A percentile compares a stretch with the other conserved stretches of the same genome.
Conservation (phyloP, 1,140 invertebrate species). For the Sarcophaga bullata region DNA sequence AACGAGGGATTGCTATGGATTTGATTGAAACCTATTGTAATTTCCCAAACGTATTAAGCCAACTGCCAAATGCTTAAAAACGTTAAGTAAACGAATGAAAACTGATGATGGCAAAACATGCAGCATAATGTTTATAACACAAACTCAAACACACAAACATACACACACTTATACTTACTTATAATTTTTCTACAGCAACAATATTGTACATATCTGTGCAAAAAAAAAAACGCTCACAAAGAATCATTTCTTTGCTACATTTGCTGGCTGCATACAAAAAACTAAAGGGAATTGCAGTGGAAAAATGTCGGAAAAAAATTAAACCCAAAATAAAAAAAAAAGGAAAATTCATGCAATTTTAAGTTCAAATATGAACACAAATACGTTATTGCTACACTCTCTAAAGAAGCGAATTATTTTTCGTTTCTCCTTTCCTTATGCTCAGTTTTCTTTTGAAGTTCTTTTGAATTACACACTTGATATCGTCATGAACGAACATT, state of each 20-base stretch:
- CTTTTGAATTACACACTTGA: neutral
- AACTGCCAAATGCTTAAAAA: slow-evolving; percentile 40
- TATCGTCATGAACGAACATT: slow-evolving; percentile 10
- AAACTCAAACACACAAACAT: neutral
- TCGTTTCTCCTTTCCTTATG: too few relatives aligned
- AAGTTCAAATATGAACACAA: neutral
- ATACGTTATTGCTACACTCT: neutral
- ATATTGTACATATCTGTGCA: neutral
- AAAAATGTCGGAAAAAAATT: too few relatives aligned
- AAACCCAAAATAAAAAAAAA: neutral
- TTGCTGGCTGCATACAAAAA: neutral
- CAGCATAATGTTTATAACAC: neutral
- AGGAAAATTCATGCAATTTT: slow-evolving; percentile 1
- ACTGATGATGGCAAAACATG: slow-evolving; percentile 28
- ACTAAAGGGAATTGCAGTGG: too few relatives aligned
- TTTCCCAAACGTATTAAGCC: slow-evolving; percentile 45
- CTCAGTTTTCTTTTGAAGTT: neutral
- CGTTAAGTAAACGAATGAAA: slow-evolving; percentile 29
- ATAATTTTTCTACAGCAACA: neutral
- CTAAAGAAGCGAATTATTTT: too few relatives aligned
- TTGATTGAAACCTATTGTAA: slow-evolving; percentile 47
- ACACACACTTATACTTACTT: neutral
- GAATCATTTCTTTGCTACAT: neutral
- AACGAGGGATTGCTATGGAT: slow-evolving; percentile 34
- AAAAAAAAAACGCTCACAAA: neutral